Percentiles rank a stretch among this genome's conserved stretches.
Conservation (phyloP, 2,113 vertebrate genomes). For the Lycaon pictus region DNA sequence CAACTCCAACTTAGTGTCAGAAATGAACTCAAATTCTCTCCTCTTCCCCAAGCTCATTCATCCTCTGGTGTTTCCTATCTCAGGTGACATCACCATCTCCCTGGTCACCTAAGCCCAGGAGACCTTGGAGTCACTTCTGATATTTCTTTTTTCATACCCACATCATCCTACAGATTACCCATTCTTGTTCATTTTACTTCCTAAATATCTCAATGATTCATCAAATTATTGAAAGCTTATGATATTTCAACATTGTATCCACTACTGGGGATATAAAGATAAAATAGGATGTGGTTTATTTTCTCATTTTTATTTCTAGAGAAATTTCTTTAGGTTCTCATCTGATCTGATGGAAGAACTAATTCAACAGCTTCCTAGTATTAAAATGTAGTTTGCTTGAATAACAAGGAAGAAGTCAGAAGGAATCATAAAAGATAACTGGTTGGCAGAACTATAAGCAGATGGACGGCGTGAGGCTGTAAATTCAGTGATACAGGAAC, state of each 20-base stretch:
- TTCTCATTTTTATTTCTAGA: slow-evolving; percentile 34
- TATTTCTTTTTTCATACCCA: not conserved
- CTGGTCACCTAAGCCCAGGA: not conserved
- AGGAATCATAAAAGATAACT: not conserved
- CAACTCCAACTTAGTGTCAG: not conserved
- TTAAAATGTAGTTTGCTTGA: not conserved
- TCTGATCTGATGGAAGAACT: not conserved
- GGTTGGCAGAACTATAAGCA: not conserved
- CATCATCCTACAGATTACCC: not conserved
- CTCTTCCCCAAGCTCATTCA: not conserved
- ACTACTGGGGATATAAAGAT: not conserved
- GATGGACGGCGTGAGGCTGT: not conserved
- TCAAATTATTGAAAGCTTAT: not conserved
- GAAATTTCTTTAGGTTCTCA: slow-evolving; percentile 8
- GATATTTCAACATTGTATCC: not conserved
- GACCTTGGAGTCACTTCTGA: not conserved
- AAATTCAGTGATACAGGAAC: not conserved
- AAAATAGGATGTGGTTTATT: not conserved
- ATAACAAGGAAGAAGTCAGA: not conserved
- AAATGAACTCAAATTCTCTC: not conserved
- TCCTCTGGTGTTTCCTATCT: not conserved
- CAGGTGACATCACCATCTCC: not conserved
- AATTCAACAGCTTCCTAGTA: not conserved
- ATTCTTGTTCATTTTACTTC: not conserved
- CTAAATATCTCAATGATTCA: not conserved